Conservation (phyloP, 2,113 vertebrate genomes). For the Xyrauchen texanus region DNA sequence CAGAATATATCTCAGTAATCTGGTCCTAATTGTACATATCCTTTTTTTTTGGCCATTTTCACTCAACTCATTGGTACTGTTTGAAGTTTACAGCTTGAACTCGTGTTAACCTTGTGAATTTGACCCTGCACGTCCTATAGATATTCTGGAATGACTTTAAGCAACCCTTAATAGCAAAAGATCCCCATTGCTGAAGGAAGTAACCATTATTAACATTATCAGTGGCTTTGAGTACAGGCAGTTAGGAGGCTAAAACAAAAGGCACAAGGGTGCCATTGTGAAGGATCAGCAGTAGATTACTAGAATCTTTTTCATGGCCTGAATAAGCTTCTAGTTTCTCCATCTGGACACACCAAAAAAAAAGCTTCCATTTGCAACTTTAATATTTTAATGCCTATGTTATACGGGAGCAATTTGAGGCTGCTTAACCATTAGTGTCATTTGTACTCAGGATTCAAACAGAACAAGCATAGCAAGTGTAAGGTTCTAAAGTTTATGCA, state of each 20-base stretch:
- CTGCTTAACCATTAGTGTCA: slow-evolving; percentile 46
- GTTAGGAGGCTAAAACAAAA: slow-evolving; percentile 69
- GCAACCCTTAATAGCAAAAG: slow-evolving; percentile 15
- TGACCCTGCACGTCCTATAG: slow-evolving; percentile 19
- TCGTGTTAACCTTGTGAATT: slow-evolving; percentile 16
- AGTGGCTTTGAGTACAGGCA: slow-evolving; percentile 59
- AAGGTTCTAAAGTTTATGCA: background rate
- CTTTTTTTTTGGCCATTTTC: slow-evolving; percentile 19
- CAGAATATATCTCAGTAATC: background rate
- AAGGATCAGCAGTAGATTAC: slow-evolving; percentile 77
- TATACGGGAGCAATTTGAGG: slow-evolving; percentile 39
- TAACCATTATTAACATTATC: slow-evolving; percentile 53
- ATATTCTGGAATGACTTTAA: background rate
- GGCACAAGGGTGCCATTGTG: slow-evolving; percentile 80
- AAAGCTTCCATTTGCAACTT: slow-evolving; percentile 49
- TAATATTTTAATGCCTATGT: slow-evolving; percentile 57
- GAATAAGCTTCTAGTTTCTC: slow-evolving; percentile 67
- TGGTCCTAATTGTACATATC: background rate
- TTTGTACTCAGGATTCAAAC: background rate
- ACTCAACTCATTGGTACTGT: background rate
- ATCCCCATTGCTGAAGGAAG: slow-evolving; percentile 15
- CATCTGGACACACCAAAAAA: slow-evolving; percentile 48
- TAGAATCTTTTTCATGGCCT: slow-evolving; percentile 72
- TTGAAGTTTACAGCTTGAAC: slow-evolving; percentile 40
- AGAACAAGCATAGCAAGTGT: too few species aligned